Evolutionary conservation across 2,797 vertebrate species (phyloP).

Genomic region (Steatocranus sp.): DNA sequence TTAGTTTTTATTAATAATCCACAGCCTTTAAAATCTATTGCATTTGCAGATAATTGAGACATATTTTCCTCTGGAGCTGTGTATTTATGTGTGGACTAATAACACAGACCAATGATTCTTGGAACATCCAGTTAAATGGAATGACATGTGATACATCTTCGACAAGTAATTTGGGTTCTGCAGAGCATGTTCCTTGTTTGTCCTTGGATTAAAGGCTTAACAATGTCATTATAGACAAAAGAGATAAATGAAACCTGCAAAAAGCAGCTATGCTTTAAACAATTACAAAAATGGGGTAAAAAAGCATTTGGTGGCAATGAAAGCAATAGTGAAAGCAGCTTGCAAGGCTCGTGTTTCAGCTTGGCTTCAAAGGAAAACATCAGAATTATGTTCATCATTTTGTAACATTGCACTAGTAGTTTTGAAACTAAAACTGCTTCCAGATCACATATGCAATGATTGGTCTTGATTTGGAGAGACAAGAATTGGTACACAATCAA

Average conservation of each 20-base stretch:
- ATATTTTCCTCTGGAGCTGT: background rate
- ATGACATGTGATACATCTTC: background rate
- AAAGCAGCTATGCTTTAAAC: background rate
- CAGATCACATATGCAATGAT: background rate
- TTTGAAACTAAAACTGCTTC: background rate
- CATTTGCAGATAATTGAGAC: background rate
- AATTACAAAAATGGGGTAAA: background rate
- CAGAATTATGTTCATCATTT: background rate
- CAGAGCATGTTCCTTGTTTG: background rate
- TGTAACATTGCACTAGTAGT: background rate
- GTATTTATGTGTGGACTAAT: background rate
- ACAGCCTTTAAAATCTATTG: background rate
- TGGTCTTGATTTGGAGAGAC: background rate
- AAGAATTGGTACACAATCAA: background rate
- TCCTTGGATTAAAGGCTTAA: background rate
- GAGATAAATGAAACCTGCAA: background rate
- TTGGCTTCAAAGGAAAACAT: background rate
- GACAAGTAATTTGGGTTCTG: background rate
- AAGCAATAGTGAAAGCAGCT: background rate
- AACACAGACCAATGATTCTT: background rate
- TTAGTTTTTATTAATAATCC: background rate
- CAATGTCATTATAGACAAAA: background rate
- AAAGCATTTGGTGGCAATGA: background rate
- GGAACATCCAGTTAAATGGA: background rate
- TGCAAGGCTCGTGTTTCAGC: accelerated